These are phyloP conservation scores for Mystacides longicornis DNA, from an alignment of 2,888 invertebrate species.

Conservation along the genomic window DNA sequence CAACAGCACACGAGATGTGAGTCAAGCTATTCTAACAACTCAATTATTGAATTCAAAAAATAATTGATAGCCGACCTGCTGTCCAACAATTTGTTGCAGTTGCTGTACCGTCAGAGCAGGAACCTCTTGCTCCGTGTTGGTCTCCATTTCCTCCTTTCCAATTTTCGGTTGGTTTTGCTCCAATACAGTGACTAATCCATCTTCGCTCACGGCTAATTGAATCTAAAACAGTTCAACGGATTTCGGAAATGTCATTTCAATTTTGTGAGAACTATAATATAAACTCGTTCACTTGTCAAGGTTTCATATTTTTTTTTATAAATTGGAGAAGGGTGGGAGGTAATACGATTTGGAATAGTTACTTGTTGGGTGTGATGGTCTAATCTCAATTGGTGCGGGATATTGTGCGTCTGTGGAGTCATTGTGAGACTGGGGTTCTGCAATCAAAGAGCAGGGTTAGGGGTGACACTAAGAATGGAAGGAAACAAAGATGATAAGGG, in stretches of 20 bases:
- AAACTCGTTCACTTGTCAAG: background rate
- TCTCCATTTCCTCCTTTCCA: conserved; percentile 27
- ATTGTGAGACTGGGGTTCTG: conserved; percentile 15
- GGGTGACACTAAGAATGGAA: conserved; percentile 30
- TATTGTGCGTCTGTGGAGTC: conserved; percentile 9
- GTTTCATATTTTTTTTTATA: background rate
- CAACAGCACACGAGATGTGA: conserved; percentile 8
- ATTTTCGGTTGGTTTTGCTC: conserved; percentile 40
- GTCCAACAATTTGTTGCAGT: conserved; percentile 52
- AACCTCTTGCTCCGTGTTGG: conserved; percentile 39
- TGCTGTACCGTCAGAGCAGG: conserved; percentile 50
- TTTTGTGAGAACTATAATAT: background rate
- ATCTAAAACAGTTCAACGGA: conserved; percentile 34
- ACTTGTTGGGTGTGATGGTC: conserved; percentile 20
- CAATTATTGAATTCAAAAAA: background rate
- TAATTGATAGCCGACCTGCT: conserved; percentile 48
- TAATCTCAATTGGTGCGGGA: conserved; percentile 15
- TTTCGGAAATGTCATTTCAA: background rate
- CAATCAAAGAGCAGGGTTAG: conserved; percentile 36
- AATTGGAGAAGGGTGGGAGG: background rate
- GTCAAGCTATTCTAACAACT: background rate
- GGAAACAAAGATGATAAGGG: background rate
- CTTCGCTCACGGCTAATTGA: conserved; percentile 47
- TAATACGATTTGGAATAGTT: background rate
- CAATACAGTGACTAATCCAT: conserved; percentile 49